Conservation (phyloP, 2,797 vertebrate genomes). For the Hozukius guyotensis region DNA sequence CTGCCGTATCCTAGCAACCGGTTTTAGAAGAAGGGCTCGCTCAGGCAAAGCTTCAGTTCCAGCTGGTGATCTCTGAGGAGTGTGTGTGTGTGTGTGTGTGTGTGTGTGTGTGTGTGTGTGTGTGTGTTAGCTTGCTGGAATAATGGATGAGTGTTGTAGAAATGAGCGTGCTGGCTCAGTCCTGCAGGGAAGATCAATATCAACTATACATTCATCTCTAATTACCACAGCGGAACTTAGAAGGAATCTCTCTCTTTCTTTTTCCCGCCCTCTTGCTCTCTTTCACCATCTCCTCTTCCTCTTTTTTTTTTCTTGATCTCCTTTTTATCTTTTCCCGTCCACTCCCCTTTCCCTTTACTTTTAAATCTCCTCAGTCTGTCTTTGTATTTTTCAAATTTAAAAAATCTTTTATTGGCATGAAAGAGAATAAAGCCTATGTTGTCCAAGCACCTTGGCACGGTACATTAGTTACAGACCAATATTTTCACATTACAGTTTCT, state of each 20-base stretch:
- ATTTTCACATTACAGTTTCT: constrained; percentile 10
- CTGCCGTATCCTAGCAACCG: constrained; percentile 79
- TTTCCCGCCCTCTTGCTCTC: constrained; percentile 20
- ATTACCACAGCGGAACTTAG: constrained; percentile 66
- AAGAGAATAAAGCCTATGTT: constrained; percentile 8
- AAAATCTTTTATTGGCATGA: not conserved
- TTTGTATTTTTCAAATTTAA: not conserved
- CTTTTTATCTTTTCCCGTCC: not conserved
- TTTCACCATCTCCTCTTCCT: constrained; percentile 4
- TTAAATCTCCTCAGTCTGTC: not conserved
- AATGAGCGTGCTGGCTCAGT: constrained; percentile 67
- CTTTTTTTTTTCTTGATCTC: not conserved
- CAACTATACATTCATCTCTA: constrained; percentile 75
- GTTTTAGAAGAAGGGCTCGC: constrained; percentile 64
- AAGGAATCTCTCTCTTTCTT: constrained; percentile 44
- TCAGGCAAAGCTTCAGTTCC: constrained; percentile 73
- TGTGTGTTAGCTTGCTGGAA: constrained; percentile 42
- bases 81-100: constrained; percentile 1
- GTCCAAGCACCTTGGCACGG: not conserved
- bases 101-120: not conserved
- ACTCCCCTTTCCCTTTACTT: not conserved
- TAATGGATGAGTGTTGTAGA: constrained; percentile 75
- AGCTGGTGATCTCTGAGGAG: constrained; percentile 72
- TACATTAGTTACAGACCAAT: constrained; percentile 18
- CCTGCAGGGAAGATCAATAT: constrained; percentile 76